Evolutionary conservation across 2,113 vertebrate genomes (phyloP).

Genomic region (Toxotes chatareus): DNA sequence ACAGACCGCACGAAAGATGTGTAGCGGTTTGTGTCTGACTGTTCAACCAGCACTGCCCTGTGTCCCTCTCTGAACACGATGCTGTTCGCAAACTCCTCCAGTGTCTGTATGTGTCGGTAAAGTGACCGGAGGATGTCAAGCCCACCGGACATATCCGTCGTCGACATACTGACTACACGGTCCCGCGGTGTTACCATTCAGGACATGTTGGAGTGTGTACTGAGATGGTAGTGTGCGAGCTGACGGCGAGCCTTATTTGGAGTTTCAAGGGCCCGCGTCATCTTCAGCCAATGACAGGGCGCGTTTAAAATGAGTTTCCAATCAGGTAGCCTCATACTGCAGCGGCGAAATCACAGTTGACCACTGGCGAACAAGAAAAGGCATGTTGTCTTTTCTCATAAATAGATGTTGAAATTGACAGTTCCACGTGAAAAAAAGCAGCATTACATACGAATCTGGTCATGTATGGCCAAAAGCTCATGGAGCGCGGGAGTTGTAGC

Average conservation of each 20-base stretch:
- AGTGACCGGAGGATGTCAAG: conserved; percentile 66
- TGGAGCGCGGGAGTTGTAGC: not conserved
- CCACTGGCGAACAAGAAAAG: conserved; percentile 37
- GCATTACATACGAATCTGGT: not conserved
- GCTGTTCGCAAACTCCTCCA: conserved; percentile 71
- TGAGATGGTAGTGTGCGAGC: too few species aligned
- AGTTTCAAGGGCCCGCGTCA: conserved; percentile 21
- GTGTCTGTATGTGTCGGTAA: conserved; percentile 63
- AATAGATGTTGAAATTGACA: not conserved
- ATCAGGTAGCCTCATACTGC: conserved; percentile 42
- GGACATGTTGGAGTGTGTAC: not conserved
- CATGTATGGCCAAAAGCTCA: not conserved
- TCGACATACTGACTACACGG: conserved; percentile 39
- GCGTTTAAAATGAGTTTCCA: not conserved
- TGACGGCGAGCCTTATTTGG: too few species aligned
- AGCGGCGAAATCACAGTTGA: fast-evolving
- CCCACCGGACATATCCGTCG: conserved; percentile 26
- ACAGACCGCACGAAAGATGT: conserved; percentile 59
- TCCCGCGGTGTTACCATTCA: not conserved
- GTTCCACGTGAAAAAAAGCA: not conserved
- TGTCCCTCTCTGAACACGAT: conserved; percentile 74
- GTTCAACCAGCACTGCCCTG: conserved; percentile 54
- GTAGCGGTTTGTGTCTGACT: conserved; percentile 66
- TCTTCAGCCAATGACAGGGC: conserved; percentile 25
- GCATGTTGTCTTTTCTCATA: conserved; percentile 36